Percentiles rank a stretch among this genome's conserved stretches.
phyloP scores from a whole-genome alignment of 1,140 invertebrate species.

The Acromyrmex charruanus region DNA sequence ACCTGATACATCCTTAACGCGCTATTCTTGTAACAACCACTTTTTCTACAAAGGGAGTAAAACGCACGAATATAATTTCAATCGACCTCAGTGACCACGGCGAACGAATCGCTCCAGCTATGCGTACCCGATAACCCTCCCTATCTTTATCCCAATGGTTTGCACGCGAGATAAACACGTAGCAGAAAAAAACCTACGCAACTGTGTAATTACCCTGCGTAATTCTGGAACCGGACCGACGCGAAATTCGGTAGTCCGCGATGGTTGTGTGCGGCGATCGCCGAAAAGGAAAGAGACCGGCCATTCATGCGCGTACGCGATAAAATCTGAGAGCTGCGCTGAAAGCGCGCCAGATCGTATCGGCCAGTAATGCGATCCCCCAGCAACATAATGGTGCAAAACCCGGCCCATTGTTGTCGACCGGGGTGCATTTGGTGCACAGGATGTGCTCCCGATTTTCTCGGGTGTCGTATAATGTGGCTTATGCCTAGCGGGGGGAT shows the following conservation, averaged over 20 bases:
- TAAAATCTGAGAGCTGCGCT: conserved; percentile 62
- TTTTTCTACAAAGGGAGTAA: neutral
- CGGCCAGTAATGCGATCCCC: conserved; percentile 76
- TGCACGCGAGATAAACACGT: neutral
- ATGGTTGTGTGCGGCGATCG: conserved; percentile 42
- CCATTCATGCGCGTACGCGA: conserved; percentile 57
- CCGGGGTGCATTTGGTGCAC: conserved; percentile 68
- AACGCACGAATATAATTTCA: neutral
- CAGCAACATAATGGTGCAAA: conserved; percentile 75
- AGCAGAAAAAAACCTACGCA: conserved; percentile 28
- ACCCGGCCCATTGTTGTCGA: conserved; percentile 73
- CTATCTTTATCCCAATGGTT: too few species aligned
- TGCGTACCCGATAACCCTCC: neutral
- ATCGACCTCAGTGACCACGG: neutral
- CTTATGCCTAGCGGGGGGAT: conserved; percentile 65
- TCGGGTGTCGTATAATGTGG: conserved; percentile 76
- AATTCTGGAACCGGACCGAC: conserved; percentile 36
- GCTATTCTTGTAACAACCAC: neutral
- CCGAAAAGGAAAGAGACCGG: conserved; percentile 58
- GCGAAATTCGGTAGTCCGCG: conserved; percentile 47
- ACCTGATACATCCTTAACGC: neutral
- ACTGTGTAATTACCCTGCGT: conserved; percentile 49
- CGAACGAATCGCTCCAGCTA: neutral
- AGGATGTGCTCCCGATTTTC: conserved; percentile 76
- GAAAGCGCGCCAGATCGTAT: conserved; percentile 72